Conservation (phyloP, 2,113 vertebrate genomes). For the Gopherus flavomarginatus region DNA sequence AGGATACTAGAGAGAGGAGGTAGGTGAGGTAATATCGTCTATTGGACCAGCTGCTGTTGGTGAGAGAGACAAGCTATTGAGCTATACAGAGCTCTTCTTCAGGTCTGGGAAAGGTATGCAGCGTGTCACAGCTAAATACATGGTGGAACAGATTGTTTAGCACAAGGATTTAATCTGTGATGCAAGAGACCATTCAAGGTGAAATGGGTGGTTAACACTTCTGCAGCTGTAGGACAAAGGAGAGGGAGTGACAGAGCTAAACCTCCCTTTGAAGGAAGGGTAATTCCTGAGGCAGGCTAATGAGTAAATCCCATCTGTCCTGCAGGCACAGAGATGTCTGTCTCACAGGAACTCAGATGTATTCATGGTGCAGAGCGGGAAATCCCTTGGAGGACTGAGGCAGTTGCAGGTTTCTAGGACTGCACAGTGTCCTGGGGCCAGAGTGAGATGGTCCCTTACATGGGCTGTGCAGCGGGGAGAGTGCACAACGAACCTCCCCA, state of each 20-base stretch:
- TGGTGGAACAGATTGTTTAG: background rate
- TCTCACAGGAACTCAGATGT: background rate
- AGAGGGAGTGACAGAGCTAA: background rate
- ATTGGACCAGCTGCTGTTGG: background rate
- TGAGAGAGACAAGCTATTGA: background rate
- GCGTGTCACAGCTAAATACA: background rate
- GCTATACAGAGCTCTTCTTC: background rate
- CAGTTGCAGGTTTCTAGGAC: background rate
- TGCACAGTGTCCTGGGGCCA: background rate
- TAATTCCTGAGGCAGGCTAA: background rate
- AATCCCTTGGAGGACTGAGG: background rate
- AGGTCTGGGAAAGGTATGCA: background rate
- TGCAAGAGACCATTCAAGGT: background rate
- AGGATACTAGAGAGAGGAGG: background rate
- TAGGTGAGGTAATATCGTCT: background rate
- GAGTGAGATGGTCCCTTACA: background rate
- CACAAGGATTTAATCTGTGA: background rate
- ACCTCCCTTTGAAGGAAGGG: background rate
- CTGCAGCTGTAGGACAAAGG: background rate
- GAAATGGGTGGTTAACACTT: background rate
- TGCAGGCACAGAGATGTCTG: fast-evolving
- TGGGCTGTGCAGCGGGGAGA: background rate
- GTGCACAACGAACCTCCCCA: background rate
- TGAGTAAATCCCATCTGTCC: background rate
- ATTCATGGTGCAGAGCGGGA: background rate